Evolutionary conservation across 2,888 invertebrate genomes (phyloP).

Genomic region (Trachelus stipa): DNA sequence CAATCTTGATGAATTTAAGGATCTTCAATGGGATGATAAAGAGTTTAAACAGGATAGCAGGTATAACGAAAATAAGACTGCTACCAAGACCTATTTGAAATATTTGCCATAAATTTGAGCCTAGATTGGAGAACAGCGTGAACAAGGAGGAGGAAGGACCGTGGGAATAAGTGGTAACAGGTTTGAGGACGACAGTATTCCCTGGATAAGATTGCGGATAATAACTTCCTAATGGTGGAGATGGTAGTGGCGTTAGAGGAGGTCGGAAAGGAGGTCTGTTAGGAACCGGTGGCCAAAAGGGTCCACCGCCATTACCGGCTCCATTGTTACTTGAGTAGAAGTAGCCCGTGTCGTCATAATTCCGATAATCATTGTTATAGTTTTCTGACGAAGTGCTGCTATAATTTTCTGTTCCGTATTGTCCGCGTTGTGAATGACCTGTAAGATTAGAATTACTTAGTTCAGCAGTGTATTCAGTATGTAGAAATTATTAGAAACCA

Average conservation of each 20-base stretch:
- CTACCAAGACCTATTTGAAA: conserved; percentile 31
- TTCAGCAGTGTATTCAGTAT: background rate
- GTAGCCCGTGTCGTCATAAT: background rate
- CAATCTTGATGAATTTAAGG: conserved; percentile 38
- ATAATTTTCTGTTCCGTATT: conserved; percentile 2
- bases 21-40: conserved; percentile 39
- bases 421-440: conserved; percentile 7
- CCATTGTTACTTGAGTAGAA: background rate
- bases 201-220: background rate
- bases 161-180: conserved; percentile 17
- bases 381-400: conserved; percentile 2
- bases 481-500: background rate
- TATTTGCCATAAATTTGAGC: conserved; percentile 35
- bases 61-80: conserved; percentile 35
- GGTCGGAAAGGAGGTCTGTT: background rate
- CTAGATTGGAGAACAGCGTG: conserved; percentile 25
- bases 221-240: background rate
- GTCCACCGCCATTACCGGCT: background rate
- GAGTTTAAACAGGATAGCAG: conserved; percentile 36
- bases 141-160: conserved; percentile 25
- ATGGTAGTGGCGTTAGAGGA: background rate
- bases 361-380: conserved; percentile 3
- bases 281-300: background rate
- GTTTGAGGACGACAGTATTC: background rate
- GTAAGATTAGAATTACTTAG: background rate